phyloP scores from a whole-genome alignment of 2,888 invertebrate genomes.

The Gymnosoma rotundatum region DNA sequence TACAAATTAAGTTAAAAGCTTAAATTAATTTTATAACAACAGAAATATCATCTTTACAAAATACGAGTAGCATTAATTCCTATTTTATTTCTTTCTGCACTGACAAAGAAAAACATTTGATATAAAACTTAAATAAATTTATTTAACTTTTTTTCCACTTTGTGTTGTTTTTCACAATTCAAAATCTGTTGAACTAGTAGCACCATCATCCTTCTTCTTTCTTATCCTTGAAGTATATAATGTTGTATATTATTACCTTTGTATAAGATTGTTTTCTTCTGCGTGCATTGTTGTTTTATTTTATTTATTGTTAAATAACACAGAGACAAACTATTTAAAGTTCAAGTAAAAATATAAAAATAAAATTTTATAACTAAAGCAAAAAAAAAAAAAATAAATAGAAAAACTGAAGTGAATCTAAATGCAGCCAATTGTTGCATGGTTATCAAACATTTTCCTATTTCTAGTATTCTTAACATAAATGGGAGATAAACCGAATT shows the following conservation, averaged over 20 bases:
- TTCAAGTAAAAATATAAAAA: slow-evolving; percentile 22
- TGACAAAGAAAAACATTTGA: slow-evolving; percentile 5
- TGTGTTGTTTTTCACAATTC: slow-evolving; percentile 5
- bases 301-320: slow-evolving; percentile 57
- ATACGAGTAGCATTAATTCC: slow-evolving; percentile 39
- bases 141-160: background rate
- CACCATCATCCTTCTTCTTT: slow-evolving; percentile 19
- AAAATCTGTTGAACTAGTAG: background rate
- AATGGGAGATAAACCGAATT: background rate
- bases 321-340: slow-evolving; percentile 39
- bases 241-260: slow-evolving; percentile 71
- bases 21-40: slow-evolving; percentile 67
- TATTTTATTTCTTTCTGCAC: slow-evolving; percentile 29
- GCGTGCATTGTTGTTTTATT: slow-evolving; percentile 40
- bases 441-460: slow-evolving; percentile 25
- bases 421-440: slow-evolving; percentile 69
- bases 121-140: slow-evolving; percentile 31
- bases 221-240: slow-evolving; percentile 60
- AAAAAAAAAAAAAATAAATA: slow-evolving; percentile 4
- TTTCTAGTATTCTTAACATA: background rate
- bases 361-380: slow-evolving; percentile 48
- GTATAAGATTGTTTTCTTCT: slow-evolving; percentile 36
- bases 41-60: slow-evolving; percentile 69
- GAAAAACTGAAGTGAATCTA: slow-evolving; percentile 41
- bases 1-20: slow-evolving; percentile 48